Base-by-base conservation (phyloP, 2,797 vertebrate genomes). In the Gymnoscopelus microlampas region DNA sequence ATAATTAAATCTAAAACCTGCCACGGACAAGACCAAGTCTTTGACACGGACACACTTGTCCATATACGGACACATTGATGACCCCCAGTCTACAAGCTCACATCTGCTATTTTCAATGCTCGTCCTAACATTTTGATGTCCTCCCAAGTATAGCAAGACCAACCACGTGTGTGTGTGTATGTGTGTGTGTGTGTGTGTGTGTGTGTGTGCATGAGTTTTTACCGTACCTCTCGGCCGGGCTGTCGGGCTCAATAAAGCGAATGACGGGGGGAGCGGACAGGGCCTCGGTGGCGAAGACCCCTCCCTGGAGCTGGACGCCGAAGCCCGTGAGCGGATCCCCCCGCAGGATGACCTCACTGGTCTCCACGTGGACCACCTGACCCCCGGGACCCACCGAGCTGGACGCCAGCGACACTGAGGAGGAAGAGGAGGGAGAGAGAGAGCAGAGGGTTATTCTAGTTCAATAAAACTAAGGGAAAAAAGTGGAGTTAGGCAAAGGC, bases 271-370 rank as follows among this genome's bases (percentile, higher is more conserved):
- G 98, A 55, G 96, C 93, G 1, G 97, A 98, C 80, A 99, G 92
- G 19, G 96, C 96, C 89, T 99, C 98, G 0, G 97, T 99, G 82
- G 97, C 96, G 78, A 99, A 99, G 89, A 99, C 96, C 53, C 98
- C 97, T n/a, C 98, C 98, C 84, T 99, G 98, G 63, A 99, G 96
- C 93, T 99, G 97, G 73, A 99, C 93, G 87, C 98, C 98, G 3
- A 99, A 99, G 84, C 97, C 97, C 39, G 95, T 96, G 88, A 99
- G 94, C 0, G 97, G 96, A 77, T 99, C 96, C 60, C 97, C 98
- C 77, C 95, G 95, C 79, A 99, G 95, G 84, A 97, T 15, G 60
- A 99, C 93, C 85, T 99, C 97, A 1, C 95, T 97, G 0, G 91
- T 97, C 91, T 99, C 98, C 0, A 96, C 94, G 78, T 99, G 98